Percentiles rank a stretch among this genome's conserved stretches.
Evolutionary conservation across 2,888 invertebrate species (phyloP).

Genomic region (Urechis unicinctus): DNA sequence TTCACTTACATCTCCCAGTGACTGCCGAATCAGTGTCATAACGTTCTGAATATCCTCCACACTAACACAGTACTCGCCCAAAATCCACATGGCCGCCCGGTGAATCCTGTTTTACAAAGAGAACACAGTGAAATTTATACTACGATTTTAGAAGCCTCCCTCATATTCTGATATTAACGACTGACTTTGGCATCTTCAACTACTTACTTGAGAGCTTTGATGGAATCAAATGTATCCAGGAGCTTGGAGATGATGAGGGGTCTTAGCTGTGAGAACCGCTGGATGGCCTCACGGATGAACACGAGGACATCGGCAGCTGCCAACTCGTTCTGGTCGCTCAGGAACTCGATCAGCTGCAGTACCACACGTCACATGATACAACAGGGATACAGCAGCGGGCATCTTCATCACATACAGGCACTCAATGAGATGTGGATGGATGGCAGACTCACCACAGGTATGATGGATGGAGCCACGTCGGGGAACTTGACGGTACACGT

Average conservation of each 20-base stretch:
- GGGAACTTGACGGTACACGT: constrained; percentile 84
- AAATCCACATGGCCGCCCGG: constrained; percentile 91
- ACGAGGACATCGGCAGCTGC: constrained; percentile 91
- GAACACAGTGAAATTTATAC: neutral
- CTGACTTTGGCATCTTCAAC: neutral
- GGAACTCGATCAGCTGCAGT: constrained; percentile 73
- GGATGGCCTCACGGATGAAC: constrained; percentile 89
- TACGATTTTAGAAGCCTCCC: no score
- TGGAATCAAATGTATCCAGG: constrained; percentile 74
- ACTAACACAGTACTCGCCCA: constrained; percentile 88
- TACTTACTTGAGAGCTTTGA: constrained; percentile 72
- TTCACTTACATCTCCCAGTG: constrained; percentile 63
- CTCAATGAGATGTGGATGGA: neutral
- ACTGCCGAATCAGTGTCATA: constrained; percentile 67
- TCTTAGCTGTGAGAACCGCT: constrained; percentile 76
- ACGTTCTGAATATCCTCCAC: constrained; percentile 73
- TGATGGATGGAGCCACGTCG: constrained; percentile 86
- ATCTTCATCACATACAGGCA: constrained; percentile 65
- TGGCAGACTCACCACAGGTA: constrained; percentile 65
- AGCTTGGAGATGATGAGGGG: constrained; percentile 69
- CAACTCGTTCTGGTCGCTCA: constrained; percentile 54
- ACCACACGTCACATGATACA: constrained; percentile 28
- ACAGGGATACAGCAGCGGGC: constrained; percentile 89
- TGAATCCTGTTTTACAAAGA: constrained; percentile 59
- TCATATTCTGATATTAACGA: neutral